Evolutionary conservation across 2,113 vertebrate genomes (phyloP), one percentile per base, ranked within the genome.

Genomic region (human): DNA sequence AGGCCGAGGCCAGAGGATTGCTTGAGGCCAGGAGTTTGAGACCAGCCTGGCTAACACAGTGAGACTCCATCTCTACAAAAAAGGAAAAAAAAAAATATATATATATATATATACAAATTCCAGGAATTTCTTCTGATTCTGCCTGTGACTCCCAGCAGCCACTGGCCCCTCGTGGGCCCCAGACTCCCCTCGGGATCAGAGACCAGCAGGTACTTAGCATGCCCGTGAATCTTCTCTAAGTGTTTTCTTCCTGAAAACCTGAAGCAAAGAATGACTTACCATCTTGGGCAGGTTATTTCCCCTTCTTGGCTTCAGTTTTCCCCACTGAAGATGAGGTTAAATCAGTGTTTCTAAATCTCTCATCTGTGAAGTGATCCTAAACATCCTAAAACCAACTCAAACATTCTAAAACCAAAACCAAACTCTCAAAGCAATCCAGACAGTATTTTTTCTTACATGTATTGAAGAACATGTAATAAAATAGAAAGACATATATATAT

Each of bases 321-420:
- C 40, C 17, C 43, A 50, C 35, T 59, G 48, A 88, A 96, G 88
- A 89, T 90, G 45, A 89, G 27, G 78, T 68, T 88, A 90, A 90
- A 66, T 88, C 32, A 45, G 12, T 79, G 48, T 85, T 96, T 90
- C 73, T 75, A 86, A 86, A 89, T 85, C 30, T 79, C n/a, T 96
- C 38, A 87, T 95, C 48, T 85, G 50, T 52, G 55, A 85, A 12
- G 30, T 59, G 6, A 93, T 68, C 35, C 7, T 82, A 45, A 57
- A 89, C 61, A 73, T 70, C 13, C 18, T 66, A 93, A 92, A 94
- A 68, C 55, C 82, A 89, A 89, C 32, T 0, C 5, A 30, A 64
- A 64, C 61, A 30, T 64, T 64, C 12, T 30, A 64, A 64, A 64
- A 64, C 61, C n/a, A 43, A 87, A 86, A 43, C 30, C n/a, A 64